Evolutionary conservation across 2,113 vertebrate species (phyloP), one percentile per base, ranked within the genome.

Genomic region (Enhydra lutris): DNA sequence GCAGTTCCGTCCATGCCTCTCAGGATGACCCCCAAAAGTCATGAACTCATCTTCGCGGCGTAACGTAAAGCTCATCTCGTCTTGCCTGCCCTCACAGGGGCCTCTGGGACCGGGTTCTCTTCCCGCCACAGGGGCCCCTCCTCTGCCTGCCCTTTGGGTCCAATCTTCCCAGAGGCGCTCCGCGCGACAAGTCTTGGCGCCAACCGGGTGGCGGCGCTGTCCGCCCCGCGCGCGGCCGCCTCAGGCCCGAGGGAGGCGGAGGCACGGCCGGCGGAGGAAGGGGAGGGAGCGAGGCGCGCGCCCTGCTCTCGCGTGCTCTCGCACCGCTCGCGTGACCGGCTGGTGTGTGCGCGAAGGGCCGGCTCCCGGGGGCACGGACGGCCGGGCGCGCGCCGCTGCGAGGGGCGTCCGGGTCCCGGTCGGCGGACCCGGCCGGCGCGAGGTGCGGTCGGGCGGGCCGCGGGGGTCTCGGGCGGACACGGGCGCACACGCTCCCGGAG

Each of bases 201-300:
- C 98, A 98, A 98, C 99, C 98, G 93, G 78, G 95, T 92, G 98
- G 98, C 96, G 99, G 99, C 99, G 99, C 99, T 98, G 95, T 98
- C 73, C 74, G 85, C 50, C 61, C 57, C n/a, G 57, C 96, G 95
- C 67, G 83, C 79, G 65, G 91, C 88, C 83, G 94, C 89, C 55
- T 31, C 29, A 79, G 94, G 95, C 94, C 93, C 84, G 76, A 84
- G 97, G 93, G 94, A 97, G 98, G 96, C 91, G 97, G 96, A 71
- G 95, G 98, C 93, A 7, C 74, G 94, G 90, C 94, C n/a, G 89
- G 96, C 89, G 69, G 90, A 97, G 96, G 97, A 97, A 98, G 97
- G 91, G 90, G 95, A 42, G 95, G 95, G 96, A 59, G 97, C 89
- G 96, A 90, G 55, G 80, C 55, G 95, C 95, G 71, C 90, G 79